phyloP scores from a whole-genome alignment of 2,113 vertebrate genomes.

The Kobus ellipsiprymnus region DNA sequence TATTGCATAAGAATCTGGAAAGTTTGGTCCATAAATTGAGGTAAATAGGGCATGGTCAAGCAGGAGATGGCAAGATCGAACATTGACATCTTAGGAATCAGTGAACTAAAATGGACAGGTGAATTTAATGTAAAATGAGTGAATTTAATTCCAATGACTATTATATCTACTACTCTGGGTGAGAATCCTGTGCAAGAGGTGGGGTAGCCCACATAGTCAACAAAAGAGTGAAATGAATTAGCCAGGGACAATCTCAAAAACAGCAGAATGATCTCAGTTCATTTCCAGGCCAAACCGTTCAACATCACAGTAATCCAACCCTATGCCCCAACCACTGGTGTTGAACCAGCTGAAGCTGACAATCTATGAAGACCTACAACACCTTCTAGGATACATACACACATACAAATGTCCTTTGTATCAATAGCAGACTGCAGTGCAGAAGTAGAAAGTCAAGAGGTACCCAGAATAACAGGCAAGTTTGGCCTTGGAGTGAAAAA shows the following conservation, averaged over 20 bases:
- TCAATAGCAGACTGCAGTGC: not conserved
- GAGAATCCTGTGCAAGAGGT: not conserved
- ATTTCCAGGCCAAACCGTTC: not conserved
- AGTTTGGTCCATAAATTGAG: not conserved
- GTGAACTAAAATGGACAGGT: not conserved
- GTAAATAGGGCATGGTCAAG: not conserved
- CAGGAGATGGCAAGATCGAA: not conserved
- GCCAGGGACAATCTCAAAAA: not conserved
- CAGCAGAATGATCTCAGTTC: not conserved
- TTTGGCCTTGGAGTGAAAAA: not conserved
- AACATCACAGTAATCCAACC: not conserved
- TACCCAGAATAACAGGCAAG: not conserved
- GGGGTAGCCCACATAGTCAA: not conserved
- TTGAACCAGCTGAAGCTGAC: not conserved
- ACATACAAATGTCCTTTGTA: not conserved
- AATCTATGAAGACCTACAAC: not conserved
- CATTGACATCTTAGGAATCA: not conserved
- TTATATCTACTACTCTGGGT: not conserved
- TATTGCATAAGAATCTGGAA: not conserved
- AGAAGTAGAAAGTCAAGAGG: not conserved
- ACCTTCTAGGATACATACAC: no score
- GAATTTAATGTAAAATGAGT: not conserved
- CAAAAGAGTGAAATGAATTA: not conserved
- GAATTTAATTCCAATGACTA: not conserved
- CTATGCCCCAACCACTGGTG: not conserved